A percentile compares a stretch with the other conserved stretches of the same genome.
Evolutionary conservation across 2,888 invertebrate species (phyloP).

Genomic region (Tipula unca): DNA sequence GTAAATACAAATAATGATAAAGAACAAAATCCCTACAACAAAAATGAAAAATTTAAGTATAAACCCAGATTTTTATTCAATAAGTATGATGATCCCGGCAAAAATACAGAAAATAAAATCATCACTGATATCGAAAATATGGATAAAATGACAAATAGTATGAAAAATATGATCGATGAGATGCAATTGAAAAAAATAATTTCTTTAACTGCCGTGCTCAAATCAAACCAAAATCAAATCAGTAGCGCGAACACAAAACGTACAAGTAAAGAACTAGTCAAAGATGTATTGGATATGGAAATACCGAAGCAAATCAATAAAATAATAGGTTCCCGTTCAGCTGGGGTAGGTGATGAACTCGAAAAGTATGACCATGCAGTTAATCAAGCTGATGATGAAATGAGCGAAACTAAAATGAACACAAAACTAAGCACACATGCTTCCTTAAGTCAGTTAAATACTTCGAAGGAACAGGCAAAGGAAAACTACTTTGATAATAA

Average conservation of each 20-base stretch:
- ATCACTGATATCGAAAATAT: not conserved
- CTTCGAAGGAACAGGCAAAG: not conserved
- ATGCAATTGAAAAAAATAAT: not conserved
- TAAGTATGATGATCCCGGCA: not conserved
- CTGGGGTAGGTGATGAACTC: not conserved
- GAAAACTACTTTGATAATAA: not conserved
- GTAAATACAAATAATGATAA: not conserved
- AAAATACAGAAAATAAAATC: not conserved
- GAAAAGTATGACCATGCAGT: not conserved
- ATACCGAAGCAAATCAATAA: not conserved
- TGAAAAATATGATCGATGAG: not conserved
- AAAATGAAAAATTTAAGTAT: not conserved
- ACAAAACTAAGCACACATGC: not conserved
- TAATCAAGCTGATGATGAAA: not conserved
- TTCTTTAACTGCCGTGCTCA: not conserved
- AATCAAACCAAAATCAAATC: not conserved
- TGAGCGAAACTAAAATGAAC: not conserved
- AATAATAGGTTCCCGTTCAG: not conserved
- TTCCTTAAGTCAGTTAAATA: not conserved
- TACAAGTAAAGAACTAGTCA: not conserved
- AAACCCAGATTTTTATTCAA: not conserved
- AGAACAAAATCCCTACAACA: not conserved
- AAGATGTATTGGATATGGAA: not conserved
- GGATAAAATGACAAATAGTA: not conserved
- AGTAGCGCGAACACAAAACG: not conserved